Base-by-base conservation (phyloP, 1,140 invertebrate species). In the Cephus cinctus region DNA sequence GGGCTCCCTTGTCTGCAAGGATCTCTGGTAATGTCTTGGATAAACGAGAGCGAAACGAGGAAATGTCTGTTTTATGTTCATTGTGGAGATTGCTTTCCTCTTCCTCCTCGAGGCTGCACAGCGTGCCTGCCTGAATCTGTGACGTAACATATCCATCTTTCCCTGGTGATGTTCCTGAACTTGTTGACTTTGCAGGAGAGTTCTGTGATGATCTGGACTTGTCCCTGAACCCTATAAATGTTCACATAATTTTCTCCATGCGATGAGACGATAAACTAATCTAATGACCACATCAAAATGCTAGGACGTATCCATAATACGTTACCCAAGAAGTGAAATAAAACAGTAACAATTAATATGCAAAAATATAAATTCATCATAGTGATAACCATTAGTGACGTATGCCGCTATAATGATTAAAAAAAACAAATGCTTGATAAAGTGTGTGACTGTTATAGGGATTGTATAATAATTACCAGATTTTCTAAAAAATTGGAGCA, bases 21-120 rank as follows among this genome's bases (percentile, higher is more conserved):
- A 88, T 81, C 47, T 88, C 82, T 11, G 69, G 56, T 12, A 90
- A 65, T 3, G 81, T 81, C 69, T 85, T 86, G 0, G 81, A 84
- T 5, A 88, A 65, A 12, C 76, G 73, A 5, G 84, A 86, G 22
- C 57, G 50, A 16, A 69, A 67, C 6, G 49, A 57, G 23, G 56
- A 63, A 2, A 61, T 47, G 35, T 67, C 61, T 21, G 22, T 43
- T 14, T 54, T 53, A 32, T 62, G 54, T 2, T 51, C 52, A 5
- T 57, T 47, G 14, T 53, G 36, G 1, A 59, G 47, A 40, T 62
- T 57, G 21, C 73, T 58, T 59, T 69, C 68, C 53, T 74, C 71
- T 60, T 73, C 63, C 55, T 70, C 64, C 52, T 70, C 61, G 48
- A 73, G 61, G 51, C 51, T 66, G 50, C 54, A 65, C 44, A 64